phyloP scores from a whole-genome alignment of 2,888 invertebrate genomes.

The Hoplodrina blanda region DNA sequence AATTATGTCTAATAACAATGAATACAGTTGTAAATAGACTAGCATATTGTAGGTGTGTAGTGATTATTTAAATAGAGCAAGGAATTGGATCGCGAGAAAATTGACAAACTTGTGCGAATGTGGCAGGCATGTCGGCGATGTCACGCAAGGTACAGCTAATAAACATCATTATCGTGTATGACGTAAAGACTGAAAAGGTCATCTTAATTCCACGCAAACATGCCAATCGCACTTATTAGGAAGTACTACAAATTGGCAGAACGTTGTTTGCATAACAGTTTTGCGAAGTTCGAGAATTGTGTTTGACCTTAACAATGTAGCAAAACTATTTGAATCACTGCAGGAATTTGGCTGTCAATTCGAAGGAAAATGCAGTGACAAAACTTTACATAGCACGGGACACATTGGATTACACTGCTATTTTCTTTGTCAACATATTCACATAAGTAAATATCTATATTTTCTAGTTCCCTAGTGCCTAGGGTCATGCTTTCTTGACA shows the following conservation, averaged over 20 bases:
- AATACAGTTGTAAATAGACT: slow-evolving; percentile 29
- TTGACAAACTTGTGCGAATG: slow-evolving; percentile 77
- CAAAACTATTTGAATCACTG: slow-evolving; percentile 41
- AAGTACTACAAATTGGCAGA: slow-evolving; percentile 73
- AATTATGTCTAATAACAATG: slow-evolving; percentile 1
- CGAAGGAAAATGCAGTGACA: slow-evolving; percentile 12
- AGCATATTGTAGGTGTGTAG: slow-evolving; percentile 39
- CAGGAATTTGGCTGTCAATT: slow-evolving; percentile 19
- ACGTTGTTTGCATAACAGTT: slow-evolving; percentile 73
- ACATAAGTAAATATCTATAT: slow-evolving; percentile 12
- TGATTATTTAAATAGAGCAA: slow-evolving; percentile 61
- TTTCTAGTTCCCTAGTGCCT: slow-evolving; percentile 3
- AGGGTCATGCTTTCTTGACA: not conserved
- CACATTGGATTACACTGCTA: slow-evolving; percentile 4
- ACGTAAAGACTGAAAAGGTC: slow-evolving; percentile 74
- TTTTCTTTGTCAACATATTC: slow-evolving; percentile 20
- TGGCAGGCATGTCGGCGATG: slow-evolving; percentile 72
- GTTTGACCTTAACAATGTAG: slow-evolving; percentile 51
- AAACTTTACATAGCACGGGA: slow-evolving; percentile 18
- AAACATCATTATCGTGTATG: slow-evolving; percentile 77
- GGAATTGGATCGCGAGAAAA: slow-evolving; percentile 76
- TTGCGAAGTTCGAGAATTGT: slow-evolving; percentile 57
- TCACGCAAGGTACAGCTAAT: slow-evolving; percentile 76
- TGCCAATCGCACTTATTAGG: slow-evolving; percentile 63
- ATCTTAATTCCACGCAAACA: slow-evolving; percentile 66